Percentiles rank a stretch among this genome's conserved stretches.
Evolutionary conservation across 2,797 vertebrate species (phyloP).

Genomic region (Enteromius radiatus): DNA sequence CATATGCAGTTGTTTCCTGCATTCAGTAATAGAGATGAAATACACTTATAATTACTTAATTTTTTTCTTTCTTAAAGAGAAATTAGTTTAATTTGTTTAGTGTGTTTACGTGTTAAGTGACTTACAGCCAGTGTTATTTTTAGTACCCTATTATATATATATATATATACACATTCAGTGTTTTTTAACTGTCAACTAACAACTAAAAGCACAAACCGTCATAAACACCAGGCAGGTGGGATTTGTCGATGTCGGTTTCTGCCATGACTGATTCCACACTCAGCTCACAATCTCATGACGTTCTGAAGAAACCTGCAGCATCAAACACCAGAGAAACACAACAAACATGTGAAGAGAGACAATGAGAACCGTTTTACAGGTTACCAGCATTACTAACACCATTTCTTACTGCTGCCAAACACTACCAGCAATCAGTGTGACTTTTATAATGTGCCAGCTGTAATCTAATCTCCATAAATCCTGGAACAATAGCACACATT

Average conservation of each 20-base stretch:
- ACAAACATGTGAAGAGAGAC: background rate
- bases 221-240: conserved; percentile 58
- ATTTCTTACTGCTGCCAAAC: background rate
- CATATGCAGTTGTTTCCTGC: background rate
- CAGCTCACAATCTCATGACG: conserved; percentile 49
- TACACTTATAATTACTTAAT: background rate
- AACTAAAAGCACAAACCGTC: conserved; percentile 49
- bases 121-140: background rate
- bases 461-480: conserved; percentile 34
- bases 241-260: conserved; percentile 58
- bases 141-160: background rate
- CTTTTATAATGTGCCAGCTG: background rate
- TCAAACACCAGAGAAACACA: background rate
- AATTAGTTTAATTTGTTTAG: too few relatives aligned
- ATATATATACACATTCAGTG: background rate
- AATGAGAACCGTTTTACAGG: background rate
- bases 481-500: conserved; percentile 28
- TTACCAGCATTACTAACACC: background rate
- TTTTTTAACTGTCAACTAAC: background rate
- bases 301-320: background rate
- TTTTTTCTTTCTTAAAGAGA: too few relatives aligned
- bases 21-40: background rate
- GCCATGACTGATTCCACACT: conserved; percentile 43
- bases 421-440: background rate
- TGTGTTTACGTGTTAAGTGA: background rate